Base-by-base conservation (phyloP, 2,888 invertebrate species). In the Lysandra bellargus region DNA sequence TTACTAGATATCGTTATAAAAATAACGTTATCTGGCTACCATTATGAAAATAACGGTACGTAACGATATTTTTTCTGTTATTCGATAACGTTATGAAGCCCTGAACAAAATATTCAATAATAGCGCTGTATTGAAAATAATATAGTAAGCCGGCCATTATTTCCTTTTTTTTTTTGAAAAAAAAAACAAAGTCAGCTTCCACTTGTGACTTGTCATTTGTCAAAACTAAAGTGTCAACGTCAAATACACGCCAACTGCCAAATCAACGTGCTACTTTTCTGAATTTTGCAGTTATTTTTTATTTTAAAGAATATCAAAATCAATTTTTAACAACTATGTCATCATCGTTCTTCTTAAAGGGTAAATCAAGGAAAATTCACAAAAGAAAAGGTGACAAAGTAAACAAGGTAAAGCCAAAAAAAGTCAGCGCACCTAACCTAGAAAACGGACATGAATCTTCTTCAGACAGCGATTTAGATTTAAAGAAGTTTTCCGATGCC, bases 391-490 rank as follows among this genome's bases (percentile, higher is more conserved):
- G 92, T 33, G 94, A 94, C 14, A 92, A 90, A 87, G 81, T 91
- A 49, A 90, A 89, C 83, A 93, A 91, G 84, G 90, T 86, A 80
- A 91, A 89, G 81, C 86, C 87, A 2, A 92, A 92, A 83, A 94
- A 90, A 86, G 87, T 85, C 83, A 89, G 84, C 82, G 85, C 83
- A 82, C 87, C 92, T 87, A 91, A 92, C 87, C 91, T 94, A 85
- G 91, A 94, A 91, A 92, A 92, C 75, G 95, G 95, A 37, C 95
- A 96, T 82, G 96, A 96, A 87, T 95, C 96, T 81, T 95, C 96
- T 81, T 96, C 96, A 0, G 96, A 95, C 80, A 96, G 96, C 85
- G 96, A 96, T 84, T 91, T 95, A 84, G 96, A 96, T 85, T 92
- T 95, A n/a, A 92, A 92, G 81, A 95, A 95, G 84, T 95, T 95